Evolutionary conservation across 2,113 vertebrate genomes (phyloP).

Genomic region (Strigops habroptila): DNA sequence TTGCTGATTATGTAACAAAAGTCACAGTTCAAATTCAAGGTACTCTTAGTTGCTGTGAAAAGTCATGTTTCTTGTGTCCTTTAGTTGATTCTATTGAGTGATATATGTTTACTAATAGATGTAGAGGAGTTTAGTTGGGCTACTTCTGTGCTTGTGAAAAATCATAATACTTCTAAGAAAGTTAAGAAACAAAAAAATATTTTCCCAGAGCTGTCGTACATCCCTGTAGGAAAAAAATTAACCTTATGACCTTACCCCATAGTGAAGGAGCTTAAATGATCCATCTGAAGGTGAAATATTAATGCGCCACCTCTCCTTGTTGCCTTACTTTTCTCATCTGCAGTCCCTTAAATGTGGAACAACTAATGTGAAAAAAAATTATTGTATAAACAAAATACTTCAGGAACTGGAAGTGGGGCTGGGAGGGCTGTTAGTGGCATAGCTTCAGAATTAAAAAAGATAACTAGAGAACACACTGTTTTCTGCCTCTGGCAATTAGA

Average conservation of each 20-base stretch:
- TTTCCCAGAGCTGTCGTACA: background rate
- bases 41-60: background rate
- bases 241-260: background rate
- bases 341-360: background rate
- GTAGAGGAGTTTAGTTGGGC: background rate
- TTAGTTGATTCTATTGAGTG: background rate
- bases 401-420: background rate
- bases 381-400: background rate
- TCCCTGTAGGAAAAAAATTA: background rate
- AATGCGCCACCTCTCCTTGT: background rate
- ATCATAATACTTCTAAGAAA: background rate
- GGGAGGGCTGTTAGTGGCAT: background rate
- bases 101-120: background rate
- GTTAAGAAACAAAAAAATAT: fast-evolving
- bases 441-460: background rate
- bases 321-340: background rate
- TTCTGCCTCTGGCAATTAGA: background rate
- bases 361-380: background rate
- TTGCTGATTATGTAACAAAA: background rate
- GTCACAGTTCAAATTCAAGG: background rate
- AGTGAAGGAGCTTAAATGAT: background rate
- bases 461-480: background rate
- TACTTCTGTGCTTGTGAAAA: background rate
- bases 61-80: background rate
- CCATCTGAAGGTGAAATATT: background rate